Conservation (phyloP, 2,113 vertebrate genomes). For the Rhinogobius similis region DNA sequence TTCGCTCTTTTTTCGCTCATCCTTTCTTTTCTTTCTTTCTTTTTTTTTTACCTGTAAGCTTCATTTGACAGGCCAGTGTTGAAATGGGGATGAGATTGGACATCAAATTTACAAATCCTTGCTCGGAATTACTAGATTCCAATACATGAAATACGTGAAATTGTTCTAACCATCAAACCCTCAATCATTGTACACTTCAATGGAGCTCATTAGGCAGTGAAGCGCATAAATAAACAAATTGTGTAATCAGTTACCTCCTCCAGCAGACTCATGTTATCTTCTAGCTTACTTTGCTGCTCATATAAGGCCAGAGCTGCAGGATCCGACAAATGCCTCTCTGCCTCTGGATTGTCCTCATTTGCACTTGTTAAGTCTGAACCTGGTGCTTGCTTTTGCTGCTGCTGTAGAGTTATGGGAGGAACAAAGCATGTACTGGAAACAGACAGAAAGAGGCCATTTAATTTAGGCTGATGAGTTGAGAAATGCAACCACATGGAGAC, state of each 20-base stretch:
- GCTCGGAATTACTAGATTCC: no score
- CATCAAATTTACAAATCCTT: no score
- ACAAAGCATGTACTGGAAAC: constrained; percentile 34
- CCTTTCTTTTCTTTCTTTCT: no score
- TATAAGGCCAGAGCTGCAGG: background rate
- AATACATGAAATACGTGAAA: no score
- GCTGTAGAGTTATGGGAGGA: constrained; percentile 23
- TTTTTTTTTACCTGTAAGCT: no score
- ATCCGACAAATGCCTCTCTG: constrained; percentile 13
- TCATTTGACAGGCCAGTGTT: no score
- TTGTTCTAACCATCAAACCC: no score
- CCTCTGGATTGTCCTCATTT: background rate
- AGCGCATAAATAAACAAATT: no score
- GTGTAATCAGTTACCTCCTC: constrained; percentile 55
- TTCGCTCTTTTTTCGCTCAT: no score
- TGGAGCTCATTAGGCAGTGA: no score
- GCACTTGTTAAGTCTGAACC: background rate
- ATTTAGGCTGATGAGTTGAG: constrained; percentile 8
- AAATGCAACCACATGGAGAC: constrained; percentile 10
- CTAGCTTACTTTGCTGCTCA: constrained; percentile 40
- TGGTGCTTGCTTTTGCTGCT: constrained; percentile 4
- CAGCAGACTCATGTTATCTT: constrained; percentile 55
- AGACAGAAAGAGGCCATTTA: constrained; percentile 33
- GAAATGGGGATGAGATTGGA: no score
- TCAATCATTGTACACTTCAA: no score